These are phyloP conservation scores for Panulirus ornatus DNA, from an alignment of 1,140 invertebrate genomes.

Conservation along the genomic window DNA sequence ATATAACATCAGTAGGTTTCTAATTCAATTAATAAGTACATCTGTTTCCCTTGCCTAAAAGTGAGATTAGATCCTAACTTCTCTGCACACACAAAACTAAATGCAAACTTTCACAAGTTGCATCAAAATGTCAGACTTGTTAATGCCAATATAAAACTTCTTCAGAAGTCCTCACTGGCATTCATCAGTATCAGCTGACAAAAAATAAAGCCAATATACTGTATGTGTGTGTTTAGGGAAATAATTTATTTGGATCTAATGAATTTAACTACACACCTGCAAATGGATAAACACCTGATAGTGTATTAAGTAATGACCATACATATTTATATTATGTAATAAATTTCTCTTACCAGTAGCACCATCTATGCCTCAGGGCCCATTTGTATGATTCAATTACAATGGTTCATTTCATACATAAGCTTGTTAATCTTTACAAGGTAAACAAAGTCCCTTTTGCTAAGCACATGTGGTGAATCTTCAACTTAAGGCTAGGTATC, in stretches of 20 bases:
- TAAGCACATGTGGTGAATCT: neutral
- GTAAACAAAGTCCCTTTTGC: neutral
- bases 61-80: neutral
- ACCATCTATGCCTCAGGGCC: no score
- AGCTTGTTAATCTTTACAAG: neutral
- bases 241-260: neutral
- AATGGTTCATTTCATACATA: neutral
- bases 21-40: neutral
- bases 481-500: slow-evolving; percentile 6
- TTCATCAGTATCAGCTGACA: neutral
- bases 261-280: neutral
- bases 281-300: neutral
- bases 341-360: no score
- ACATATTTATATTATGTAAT: no score
- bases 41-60: neutral
- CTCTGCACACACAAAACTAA: neutral
- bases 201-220: neutral
- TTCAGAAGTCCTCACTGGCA: neutral
- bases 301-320: no score
- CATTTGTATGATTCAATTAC: neutral
- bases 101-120: neutral
- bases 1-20: neutral
- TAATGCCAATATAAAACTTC: neutral
- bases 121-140: neutral
- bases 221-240: neutral